Base-by-base conservation (phyloP, 2,888 invertebrate genomes). In the Lathronympha strigana region DNA sequence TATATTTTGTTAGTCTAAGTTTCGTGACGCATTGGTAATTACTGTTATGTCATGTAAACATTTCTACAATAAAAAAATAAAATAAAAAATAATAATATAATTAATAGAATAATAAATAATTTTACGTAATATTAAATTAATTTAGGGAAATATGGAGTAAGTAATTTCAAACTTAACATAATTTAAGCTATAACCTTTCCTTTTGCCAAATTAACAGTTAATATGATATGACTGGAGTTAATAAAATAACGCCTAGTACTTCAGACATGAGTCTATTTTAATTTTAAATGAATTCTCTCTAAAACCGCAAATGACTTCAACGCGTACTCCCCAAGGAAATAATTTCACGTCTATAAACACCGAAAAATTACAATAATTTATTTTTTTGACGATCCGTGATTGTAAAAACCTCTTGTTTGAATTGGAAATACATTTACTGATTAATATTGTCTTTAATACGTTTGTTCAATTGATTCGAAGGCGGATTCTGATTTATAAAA, bases 391-490 rank as follows among this genome's bases (percentile, higher is more conserved):
- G 28, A 50, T 33, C 50, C 21, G 31, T 8, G 19, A 33, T 33
- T 51, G 13, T 11, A 13, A 17, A 28, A 33, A 13, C 31, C 13
- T 31, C 15, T 4, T 1, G 33, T 51, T 51, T 51, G 33, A 51
- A 13, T 33, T 51, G 51, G 33, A 33, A 51, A 51, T 51, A 21
- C n/a, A n/a, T 4, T 13, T n/a, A 21, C 31, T 51, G 33, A 33
- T 33, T 51, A 33, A 36, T 51, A 33, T 36, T 50, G 11, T 21
- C 33, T 33, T 33, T 36, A 21, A 51, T 33, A 19, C 19, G 51
- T 51, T 33, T 33, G 51, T 36, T 33, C 33, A 21, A 51, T 36
- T 33, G 51, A 51, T 51, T 33, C 19, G 51, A 21, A 13, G 21
- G 13, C 15, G 8, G 8, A 40, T 40, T 17, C 43, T 13, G 21